Percentiles rank a stretch among this genome's conserved stretches.
Conservation (phyloP, 2,797 vertebrate species). For the Pangasius macronema region DNA sequence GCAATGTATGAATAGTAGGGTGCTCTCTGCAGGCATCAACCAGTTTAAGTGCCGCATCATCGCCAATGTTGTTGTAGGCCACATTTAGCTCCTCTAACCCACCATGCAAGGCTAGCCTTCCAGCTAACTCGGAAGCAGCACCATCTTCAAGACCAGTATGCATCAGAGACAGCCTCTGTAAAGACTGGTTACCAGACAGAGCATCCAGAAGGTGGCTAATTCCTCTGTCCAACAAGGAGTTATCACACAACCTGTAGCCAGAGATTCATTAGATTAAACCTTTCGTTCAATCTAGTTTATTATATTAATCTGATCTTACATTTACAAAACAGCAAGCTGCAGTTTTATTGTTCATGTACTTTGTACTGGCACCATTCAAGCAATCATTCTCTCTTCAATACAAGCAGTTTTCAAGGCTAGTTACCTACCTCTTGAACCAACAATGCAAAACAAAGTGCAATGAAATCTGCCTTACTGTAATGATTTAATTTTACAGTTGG, state of each 20-base stretch:
- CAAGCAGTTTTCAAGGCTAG: not conserved
- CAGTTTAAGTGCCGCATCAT: conserved; percentile 79
- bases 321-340: not conserved
- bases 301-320: not conserved
- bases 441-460: conserved; percentile 12
- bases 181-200: conserved; percentile 79
- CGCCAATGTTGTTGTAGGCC: conserved; percentile 90
- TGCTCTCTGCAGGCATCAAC: conserved; percentile 86
- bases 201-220: conserved; percentile 77
- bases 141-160: conserved; percentile 84
- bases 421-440: not conserved
- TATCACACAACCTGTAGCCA: conserved; percentile 80
- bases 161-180: conserved; percentile 84
- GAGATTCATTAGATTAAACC: conserved; percentile 10
- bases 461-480: conserved; percentile 82
- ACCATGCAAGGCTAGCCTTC: conserved; percentile 72
- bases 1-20: conserved; percentile 83
- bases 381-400: not conserved
- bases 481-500: conserved; percentile 79
- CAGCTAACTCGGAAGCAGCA: conserved; percentile 77
- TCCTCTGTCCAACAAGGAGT: conserved; percentile 80
- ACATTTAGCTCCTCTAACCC: conserved; percentile 88
- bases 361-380: not conserved
- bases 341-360: not conserved
- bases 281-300: not conserved